phyloP scores from a whole-genome alignment of 2,113 vertebrate species.

The Paradoxurus hermaphroditus region DNA sequence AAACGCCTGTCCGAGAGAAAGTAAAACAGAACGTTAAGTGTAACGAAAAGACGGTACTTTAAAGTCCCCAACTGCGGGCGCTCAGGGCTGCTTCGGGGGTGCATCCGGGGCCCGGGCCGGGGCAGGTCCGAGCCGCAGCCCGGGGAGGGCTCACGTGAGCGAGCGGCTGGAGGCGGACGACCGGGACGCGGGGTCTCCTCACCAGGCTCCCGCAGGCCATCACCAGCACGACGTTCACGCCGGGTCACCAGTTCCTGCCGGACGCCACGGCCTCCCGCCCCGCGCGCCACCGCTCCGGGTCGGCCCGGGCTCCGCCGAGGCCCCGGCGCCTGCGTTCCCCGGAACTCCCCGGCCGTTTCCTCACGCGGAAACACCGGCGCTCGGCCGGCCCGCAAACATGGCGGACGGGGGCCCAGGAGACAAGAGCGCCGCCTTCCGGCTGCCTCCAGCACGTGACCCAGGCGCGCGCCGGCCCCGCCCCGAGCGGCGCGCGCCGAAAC shows the following conservation, averaged over 20 bases:
- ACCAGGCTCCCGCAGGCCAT: constrained; percentile 98
- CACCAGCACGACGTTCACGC: constrained; percentile 94
- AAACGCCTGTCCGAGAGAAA: constrained; percentile 87
- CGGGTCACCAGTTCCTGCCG: constrained; percentile 86
- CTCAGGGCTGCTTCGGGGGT: background rate
- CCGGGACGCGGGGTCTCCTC: constrained; percentile 71
- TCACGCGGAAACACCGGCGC: background rate
- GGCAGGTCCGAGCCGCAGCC: background rate
- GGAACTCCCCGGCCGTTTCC: constrained; percentile 67
- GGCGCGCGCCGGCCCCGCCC: background rate
- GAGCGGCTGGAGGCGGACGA: background rate
- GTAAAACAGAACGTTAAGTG: background rate
- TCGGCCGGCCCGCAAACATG: constrained; percentile 78
- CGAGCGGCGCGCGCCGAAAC: background rate
- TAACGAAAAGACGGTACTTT: background rate
- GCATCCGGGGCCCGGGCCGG: background rate
- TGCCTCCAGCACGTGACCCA: constrained; percentile 70
- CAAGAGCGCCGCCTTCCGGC: constrained; percentile 5
- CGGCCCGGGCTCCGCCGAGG: constrained; percentile 35
- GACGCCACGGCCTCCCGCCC: constrained; percentile 75
- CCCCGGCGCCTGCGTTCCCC: background rate
- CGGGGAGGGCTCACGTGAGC: constrained; percentile 24
- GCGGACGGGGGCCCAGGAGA: constrained; percentile 41
- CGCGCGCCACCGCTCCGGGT: constrained; percentile 31
- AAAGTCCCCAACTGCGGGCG: background rate